Conservation (phyloP, 2,113 vertebrate species). For the Chelonoidis abingdonii region DNA sequence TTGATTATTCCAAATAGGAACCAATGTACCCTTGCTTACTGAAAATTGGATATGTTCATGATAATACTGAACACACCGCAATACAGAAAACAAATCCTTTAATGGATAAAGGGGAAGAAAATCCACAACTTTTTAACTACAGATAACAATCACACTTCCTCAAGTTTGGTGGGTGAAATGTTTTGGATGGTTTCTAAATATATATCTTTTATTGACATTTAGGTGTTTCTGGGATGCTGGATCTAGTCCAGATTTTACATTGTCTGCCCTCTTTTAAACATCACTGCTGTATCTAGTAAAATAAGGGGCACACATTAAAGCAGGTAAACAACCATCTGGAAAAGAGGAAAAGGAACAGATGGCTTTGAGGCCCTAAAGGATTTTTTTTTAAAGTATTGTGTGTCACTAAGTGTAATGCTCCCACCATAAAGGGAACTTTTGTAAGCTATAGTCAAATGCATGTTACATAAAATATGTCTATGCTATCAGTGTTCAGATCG, state of each 20-base stretch:
- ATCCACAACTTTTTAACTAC: background rate
- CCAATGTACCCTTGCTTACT: background rate
- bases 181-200: background rate
- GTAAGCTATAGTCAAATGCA: background rate
- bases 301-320: background rate
- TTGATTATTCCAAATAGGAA: background rate
- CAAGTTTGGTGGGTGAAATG: background rate
- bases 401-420: background rate
- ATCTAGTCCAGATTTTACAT: background rate
- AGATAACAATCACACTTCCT: background rate
- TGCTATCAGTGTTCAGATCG: background rate
- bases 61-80: background rate
- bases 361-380: slow-evolving; percentile 12
- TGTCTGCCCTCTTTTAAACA: background rate
- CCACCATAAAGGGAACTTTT: background rate
- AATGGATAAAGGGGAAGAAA: background rate
- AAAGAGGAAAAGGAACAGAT: slow-evolving; percentile 1
- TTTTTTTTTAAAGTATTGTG: slow-evolving; percentile 17
- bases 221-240: background rate
- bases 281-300: background rate
- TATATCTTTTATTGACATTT: background rate
- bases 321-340: slow-evolving; percentile 6
- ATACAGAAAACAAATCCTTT: background rate
- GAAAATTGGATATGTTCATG: accelerated
- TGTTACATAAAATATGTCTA: background rate